Conservation (phyloP, 1,140 invertebrate species). For the Ctenoplectra terminalis region DNA sequence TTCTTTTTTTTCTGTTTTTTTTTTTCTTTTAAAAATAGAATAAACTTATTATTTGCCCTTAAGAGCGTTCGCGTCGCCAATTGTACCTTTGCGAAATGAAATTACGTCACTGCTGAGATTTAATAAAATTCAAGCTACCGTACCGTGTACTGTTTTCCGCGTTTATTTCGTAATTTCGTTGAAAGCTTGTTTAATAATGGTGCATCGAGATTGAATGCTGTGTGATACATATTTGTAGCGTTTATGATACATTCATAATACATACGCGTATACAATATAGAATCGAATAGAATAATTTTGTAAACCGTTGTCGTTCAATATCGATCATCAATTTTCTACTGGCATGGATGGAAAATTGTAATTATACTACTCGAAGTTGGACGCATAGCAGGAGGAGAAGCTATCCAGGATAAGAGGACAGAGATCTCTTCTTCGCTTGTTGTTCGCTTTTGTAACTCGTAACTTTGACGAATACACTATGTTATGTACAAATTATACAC, state of each 20-base stretch:
- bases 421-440: background rate
- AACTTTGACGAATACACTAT: background rate
- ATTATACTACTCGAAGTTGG: background rate
- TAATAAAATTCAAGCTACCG: background rate
- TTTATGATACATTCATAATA: constrained; percentile 14
- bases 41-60: background rate
- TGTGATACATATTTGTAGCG: background rate
- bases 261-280: background rate
- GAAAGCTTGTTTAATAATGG: constrained; percentile 18
- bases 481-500: background rate
- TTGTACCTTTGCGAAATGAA: background rate
- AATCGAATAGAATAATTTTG: constrained; percentile 20
- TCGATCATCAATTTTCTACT: background rate
- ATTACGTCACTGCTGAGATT: background rate
- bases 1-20: background rate
- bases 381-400: background rate
- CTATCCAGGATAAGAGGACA: background rate
- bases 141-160: background rate
- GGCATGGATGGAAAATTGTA: background rate
- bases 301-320: background rate
- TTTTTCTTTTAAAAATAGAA: background rate
- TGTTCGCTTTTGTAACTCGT: background rate
- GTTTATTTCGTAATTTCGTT: constrained; percentile 2
- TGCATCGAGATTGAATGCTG: background rate
- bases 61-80: too few relatives aligned